Conservation (phyloP, 2,888 invertebrate species). For the Scaptomyza parva region DNA sequence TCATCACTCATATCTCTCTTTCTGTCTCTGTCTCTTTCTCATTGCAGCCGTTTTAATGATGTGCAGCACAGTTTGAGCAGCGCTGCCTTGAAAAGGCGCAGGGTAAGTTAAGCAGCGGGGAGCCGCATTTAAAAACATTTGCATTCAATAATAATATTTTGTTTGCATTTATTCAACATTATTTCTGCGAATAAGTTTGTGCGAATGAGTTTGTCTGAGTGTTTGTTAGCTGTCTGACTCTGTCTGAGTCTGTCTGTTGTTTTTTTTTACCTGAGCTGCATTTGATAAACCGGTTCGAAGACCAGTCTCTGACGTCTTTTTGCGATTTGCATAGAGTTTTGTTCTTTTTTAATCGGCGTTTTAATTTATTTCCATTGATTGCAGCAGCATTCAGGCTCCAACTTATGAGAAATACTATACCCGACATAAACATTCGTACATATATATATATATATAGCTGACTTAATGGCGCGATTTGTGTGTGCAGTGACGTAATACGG, state of each 20-base stretch:
- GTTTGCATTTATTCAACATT: slow-evolving; percentile 42
- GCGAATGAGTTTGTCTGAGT: slow-evolving; percentile 19
- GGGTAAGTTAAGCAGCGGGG: slow-evolving; percentile 23
- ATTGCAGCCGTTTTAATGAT: slow-evolving; percentile 21
- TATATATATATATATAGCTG: slow-evolving; percentile 28
- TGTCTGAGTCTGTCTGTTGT: no score
- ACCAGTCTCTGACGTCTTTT: slow-evolving; percentile 26
- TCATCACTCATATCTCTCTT: neutral
- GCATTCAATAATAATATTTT: slow-evolving; percentile 26
- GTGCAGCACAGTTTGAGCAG: slow-evolving; percentile 28
- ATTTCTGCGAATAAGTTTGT: slow-evolving; percentile 30
- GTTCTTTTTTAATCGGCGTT: slow-evolving; percentile 70
- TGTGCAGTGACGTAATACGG: slow-evolving; percentile 70
- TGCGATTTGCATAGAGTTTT: slow-evolving; percentile 74
- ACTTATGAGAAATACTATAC: slow-evolving; percentile 36
- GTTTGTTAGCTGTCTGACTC: slow-evolving; percentile 38
- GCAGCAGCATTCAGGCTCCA: slow-evolving; percentile 58
- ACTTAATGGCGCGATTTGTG: slow-evolving; percentile 57
- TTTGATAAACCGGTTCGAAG: slow-evolving; percentile 68
- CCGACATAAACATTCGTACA: neutral
- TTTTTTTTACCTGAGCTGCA: slow-evolving; percentile 63
- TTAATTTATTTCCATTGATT: slow-evolving; percentile 76
- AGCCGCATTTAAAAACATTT: slow-evolving; percentile 4
- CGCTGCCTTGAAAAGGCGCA: slow-evolving; percentile 14
- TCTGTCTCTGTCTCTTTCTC: neutral